These are phyloP conservation scores for Penelope pileata DNA, from an alignment of 2,113 vertebrate species.

Conservation along the genomic window DNA sequence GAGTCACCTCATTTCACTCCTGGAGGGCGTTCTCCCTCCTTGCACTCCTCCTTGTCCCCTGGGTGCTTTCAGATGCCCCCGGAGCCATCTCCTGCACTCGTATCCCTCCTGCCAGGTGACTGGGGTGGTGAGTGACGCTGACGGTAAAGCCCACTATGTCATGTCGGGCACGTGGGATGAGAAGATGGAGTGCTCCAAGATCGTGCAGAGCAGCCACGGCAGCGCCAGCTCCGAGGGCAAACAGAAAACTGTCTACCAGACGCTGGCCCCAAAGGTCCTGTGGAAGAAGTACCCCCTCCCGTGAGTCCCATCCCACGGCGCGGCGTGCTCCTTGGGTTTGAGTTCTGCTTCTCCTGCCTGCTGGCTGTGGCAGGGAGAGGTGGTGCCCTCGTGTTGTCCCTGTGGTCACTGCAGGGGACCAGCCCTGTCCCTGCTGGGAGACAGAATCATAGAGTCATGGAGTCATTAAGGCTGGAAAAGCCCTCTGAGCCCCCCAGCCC, in stretches of 20 bases:
- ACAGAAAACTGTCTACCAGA: conserved; percentile 97
- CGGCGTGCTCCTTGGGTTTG: background rate
- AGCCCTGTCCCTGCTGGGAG: background rate
- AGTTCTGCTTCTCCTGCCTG: background rate
- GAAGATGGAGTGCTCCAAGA: conserved; percentile 94
- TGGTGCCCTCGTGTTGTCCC: background rate
- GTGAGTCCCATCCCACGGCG: conserved; percentile 76
- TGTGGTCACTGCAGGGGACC: background rate
- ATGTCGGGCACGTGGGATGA: conserved; percentile 97
- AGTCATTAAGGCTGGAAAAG: no score
- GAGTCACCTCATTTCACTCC: background rate
- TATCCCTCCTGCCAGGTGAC: conserved; percentile 83
- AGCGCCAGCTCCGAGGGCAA: conserved; percentile 87
- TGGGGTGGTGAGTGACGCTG: conserved; percentile 87
- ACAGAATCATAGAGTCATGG: no score
- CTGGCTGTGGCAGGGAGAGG: background rate
- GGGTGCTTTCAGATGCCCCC: background rate
- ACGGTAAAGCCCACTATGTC: conserved; percentile 90
- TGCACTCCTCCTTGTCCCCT: background rate
- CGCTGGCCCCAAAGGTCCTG: conserved; percentile 88
- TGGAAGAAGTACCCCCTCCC: conserved; percentile 97
- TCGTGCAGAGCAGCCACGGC: conserved; percentile 90
- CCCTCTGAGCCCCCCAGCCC: no score
- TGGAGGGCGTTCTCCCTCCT: background rate
- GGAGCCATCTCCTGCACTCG: background rate